Conservation (phyloP, 1,140 invertebrate species). For the Copidosoma floridanum region DNA sequence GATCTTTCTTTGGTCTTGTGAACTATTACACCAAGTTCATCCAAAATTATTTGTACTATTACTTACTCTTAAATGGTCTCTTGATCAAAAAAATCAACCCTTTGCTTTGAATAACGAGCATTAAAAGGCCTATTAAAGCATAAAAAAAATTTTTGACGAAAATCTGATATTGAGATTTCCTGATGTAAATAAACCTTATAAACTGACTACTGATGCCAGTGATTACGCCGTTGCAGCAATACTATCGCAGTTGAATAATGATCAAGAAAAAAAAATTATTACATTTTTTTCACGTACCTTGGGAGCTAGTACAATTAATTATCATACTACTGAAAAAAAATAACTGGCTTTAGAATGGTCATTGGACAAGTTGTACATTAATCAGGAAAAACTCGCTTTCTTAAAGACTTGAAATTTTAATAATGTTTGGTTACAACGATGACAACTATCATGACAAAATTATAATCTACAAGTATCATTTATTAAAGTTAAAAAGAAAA, state of each 20-base stretch:
- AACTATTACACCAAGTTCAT: background rate
- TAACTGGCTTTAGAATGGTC: background rate
- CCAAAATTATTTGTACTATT: background rate
- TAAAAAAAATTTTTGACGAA: background rate
- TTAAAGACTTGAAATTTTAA: background rate
- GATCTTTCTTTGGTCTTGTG: background rate
- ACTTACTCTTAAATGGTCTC: too few relatives aligned
- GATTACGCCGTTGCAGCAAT: conserved; percentile 36
- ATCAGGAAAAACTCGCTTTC: background rate
- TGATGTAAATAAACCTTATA: conserved; percentile 35
- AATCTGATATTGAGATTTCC: conserved; percentile 35
- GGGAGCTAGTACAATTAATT: background rate
- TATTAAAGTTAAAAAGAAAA: background rate
- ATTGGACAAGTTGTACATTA: background rate
- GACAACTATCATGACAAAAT: background rate
- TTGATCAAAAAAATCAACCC: too few relatives aligned
- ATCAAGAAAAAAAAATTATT: background rate
- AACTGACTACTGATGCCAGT: conserved; percentile 40
- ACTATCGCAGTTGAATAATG: background rate
- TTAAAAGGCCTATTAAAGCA: background rate
- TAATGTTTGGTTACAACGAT: background rate
- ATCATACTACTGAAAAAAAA: background rate
- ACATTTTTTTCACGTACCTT: background rate
- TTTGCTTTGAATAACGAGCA: too few relatives aligned
- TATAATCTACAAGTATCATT: background rate